Evolutionary conservation across 2,888 invertebrate species (phyloP).

Genomic region (Philopedon plagiatum): DNA sequence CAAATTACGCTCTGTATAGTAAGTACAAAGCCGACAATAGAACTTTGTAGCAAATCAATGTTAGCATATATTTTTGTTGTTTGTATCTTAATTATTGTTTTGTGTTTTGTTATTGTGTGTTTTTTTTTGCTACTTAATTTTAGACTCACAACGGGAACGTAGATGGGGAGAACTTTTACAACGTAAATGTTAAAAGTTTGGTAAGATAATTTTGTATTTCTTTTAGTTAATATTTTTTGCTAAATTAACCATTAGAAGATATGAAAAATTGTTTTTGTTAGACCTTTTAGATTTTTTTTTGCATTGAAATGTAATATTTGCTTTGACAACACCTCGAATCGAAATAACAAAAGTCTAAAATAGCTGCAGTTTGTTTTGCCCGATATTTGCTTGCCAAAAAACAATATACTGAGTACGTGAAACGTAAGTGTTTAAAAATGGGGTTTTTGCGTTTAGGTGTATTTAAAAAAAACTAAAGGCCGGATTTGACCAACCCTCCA

Average conservation of each 20-base stretch:
- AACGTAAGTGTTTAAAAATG: background rate
- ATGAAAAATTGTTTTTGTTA: too few species aligned
- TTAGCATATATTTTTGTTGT: constrained; percentile 46
- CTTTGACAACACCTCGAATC: background rate
- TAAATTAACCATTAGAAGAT: background rate
- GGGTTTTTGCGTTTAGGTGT: too few species aligned
- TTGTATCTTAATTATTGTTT: constrained; percentile 52
- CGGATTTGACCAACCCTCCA: too few species aligned
- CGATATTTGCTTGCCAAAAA: constrained; percentile 16
- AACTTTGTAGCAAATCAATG: constrained; percentile 7
- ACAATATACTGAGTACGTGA: background rate
- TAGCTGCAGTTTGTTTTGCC: constrained; percentile 2
- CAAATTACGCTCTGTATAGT: too few species aligned
- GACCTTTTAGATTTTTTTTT: background rate
- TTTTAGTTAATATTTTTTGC: background rate
- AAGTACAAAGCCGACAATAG: background rate
- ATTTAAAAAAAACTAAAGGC: too few species aligned
- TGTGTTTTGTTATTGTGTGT: constrained; percentile 55
- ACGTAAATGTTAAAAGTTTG: constrained; percentile 76
- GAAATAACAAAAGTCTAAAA: constrained; percentile 11
- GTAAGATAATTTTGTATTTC: constrained; percentile 69
- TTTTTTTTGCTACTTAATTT: constrained; percentile 52
- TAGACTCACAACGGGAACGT: constrained; percentile 66
- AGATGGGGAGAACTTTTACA: constrained; percentile 69
- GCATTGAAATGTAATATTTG: background rate